Evolutionary conservation across 2,888 invertebrate genomes (phyloP).

Genomic region (Netelia fuscicornis): DNA sequence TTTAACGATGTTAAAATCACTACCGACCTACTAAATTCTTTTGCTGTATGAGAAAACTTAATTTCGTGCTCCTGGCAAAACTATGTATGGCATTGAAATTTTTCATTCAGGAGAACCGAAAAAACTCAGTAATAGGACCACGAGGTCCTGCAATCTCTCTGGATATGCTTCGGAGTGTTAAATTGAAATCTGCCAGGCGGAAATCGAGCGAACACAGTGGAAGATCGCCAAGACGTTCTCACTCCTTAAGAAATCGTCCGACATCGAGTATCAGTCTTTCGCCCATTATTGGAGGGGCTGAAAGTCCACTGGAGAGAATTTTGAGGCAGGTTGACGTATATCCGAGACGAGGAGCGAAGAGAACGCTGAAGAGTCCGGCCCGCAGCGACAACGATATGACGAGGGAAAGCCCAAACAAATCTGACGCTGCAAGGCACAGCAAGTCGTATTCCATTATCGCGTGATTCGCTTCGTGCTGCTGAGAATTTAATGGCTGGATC

Average conservation of each 20-base stretch:
- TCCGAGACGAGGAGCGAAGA: constrained; percentile 71
- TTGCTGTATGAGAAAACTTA: too few species aligned
- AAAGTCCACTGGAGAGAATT: constrained; percentile 74
- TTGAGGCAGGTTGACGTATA: constrained; percentile 75
- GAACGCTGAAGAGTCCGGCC: constrained; percentile 67
- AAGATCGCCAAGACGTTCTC: constrained; percentile 77
- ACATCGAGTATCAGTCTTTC: constrained; percentile 74
- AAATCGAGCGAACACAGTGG: constrained; percentile 71
- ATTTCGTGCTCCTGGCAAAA: not conserved
- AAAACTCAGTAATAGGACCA: constrained; percentile 70
- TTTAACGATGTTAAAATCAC: too few species aligned
- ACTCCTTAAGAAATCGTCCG: constrained; percentile 71
- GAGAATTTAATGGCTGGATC: constrained; percentile 31
- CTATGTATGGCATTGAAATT: not conserved
- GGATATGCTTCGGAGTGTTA: constrained; percentile 83
- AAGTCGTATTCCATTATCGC: constrained; percentile 67
- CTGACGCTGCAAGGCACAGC: constrained; percentile 65
- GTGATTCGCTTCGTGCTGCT: constrained; percentile 28
- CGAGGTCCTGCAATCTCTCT: constrained; percentile 80
- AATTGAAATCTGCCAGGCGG: constrained; percentile 79
- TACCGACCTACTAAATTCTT: too few species aligned
- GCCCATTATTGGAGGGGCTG: constrained; percentile 74
- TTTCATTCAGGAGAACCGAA: constrained; percentile 75
- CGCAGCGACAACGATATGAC: constrained; percentile 68
- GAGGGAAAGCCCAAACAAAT: constrained; percentile 68